Evolutionary conservation across 2,888 invertebrate species (phyloP).

Genomic region (Phyto melanocephala): DNA sequence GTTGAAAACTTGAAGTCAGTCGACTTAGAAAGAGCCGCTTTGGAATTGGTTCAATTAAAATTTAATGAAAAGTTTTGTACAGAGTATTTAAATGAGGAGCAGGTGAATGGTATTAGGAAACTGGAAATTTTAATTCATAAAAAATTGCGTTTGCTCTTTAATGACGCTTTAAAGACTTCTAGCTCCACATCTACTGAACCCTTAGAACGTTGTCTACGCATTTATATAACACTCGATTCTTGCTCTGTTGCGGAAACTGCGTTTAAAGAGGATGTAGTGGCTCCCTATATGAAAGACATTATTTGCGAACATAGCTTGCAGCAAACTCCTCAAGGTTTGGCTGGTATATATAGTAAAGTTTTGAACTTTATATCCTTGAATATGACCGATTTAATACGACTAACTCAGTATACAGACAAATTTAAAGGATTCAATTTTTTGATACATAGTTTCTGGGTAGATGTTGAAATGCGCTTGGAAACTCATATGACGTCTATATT

Average conservation of each 20-base stretch:
- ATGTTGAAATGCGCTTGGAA: constrained; percentile 89
- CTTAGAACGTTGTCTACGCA: constrained; percentile 78
- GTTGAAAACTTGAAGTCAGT: constrained; percentile 67
- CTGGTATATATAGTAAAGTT: constrained; percentile 85
- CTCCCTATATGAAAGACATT: constrained; percentile 81
- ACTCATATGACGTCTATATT: constrained; percentile 91
- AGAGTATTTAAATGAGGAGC: constrained; percentile 68
- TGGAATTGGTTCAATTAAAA: constrained; percentile 76
- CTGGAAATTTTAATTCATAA: constrained; percentile 72
- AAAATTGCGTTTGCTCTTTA: constrained; percentile 74
- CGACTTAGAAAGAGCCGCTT: constrained; percentile 76
- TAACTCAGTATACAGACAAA: constrained; percentile 79
- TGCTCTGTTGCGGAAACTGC: constrained; percentile 84
- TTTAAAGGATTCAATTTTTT: constrained; percentile 87
- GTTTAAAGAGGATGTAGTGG: constrained; percentile 80
- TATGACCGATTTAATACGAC: constrained; percentile 81
- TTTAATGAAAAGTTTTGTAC: constrained; percentile 76
- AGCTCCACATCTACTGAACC: constrained; percentile 74
- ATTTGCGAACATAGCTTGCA: constrained; percentile 80
- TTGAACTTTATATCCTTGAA: constrained; percentile 86
- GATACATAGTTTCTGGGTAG: constrained; percentile 92
- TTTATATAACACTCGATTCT: constrained; percentile 76
- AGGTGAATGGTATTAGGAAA: constrained; percentile 66
- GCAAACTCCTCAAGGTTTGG: constrained; percentile 76
- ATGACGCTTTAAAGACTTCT: constrained; percentile 74